Conservation (phyloP, 92 coral and sea anemone species). For the Paragorgia papillata region DNA sequence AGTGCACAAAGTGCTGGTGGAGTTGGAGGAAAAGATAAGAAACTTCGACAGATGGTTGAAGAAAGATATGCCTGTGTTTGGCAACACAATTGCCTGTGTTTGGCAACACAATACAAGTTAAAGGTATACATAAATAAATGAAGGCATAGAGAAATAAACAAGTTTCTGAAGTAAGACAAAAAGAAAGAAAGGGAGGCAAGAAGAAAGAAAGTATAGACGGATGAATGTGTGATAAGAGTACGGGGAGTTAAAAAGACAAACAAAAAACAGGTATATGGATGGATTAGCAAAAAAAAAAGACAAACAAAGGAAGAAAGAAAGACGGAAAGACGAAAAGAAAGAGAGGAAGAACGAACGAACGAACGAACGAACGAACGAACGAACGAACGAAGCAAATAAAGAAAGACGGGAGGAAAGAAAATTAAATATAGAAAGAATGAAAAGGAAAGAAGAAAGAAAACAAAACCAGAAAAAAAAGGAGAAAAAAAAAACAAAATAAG, state of each 20-base stretch:
- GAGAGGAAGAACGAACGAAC: constrained; percentile 9
- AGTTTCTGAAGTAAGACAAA: too few species aligned
- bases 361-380: constrained; percentile 4
- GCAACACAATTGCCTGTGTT: too few species aligned
- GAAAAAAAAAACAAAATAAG: neutral
- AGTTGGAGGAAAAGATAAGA: constrained; percentile 68
- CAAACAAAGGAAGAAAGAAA: too few species aligned
- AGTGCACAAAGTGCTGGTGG: constrained; percentile 80
- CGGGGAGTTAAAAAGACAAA: too few species aligned
- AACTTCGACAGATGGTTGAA: constrained; percentile 55
- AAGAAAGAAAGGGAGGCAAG: too few species aligned
- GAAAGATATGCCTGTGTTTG: constrained; percentile 91
- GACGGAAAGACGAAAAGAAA: too few species aligned
- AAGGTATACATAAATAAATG: constrained; percentile 56
- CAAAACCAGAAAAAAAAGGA: too few species aligned
- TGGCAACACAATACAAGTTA: constrained; percentile 66
- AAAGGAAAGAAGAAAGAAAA: neutral
- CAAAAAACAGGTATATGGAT: too few species aligned
- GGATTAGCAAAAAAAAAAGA: too few species aligned
- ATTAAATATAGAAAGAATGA: constrained; percentile 24
- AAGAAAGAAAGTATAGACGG: too few species aligned
- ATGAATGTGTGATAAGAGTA: too few species aligned
- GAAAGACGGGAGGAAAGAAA: neutral
- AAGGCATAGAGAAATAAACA: too few species aligned
- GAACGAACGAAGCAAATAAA: neutral